Conservation (phyloP, 30 jellyfish, hydroid and myxozoan species). For the Aurelia sp. region DNA sequence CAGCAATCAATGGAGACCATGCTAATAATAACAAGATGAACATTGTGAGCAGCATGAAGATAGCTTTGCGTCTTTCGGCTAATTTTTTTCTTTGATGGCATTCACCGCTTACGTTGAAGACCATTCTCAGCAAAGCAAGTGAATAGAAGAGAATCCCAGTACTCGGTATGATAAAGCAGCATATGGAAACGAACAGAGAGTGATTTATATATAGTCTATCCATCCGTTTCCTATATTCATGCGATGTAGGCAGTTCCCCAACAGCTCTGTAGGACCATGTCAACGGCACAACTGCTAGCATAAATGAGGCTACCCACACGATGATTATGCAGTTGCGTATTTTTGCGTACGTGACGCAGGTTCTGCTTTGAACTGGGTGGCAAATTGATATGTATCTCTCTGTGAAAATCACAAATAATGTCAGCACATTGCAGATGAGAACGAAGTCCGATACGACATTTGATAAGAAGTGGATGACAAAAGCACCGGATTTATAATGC, state of each 20-base stretch:
- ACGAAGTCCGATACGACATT: slow-evolving; percentile 34
- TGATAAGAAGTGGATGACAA: slow-evolving; percentile 18
- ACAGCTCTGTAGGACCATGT: slow-evolving; percentile 32
- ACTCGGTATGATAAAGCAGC: slow-evolving; percentile 50
- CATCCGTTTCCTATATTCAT: not conserved
- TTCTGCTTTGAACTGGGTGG: slow-evolving; percentile 28
- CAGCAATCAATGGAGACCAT: slow-evolving; percentile 52
- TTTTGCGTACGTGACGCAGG: slow-evolving; percentile 3
- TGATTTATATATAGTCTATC: not conserved
- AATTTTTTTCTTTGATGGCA: slow-evolving; percentile 14
- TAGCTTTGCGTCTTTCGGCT: slow-evolving; percentile 47
- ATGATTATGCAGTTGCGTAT: slow-evolving; percentile 4
- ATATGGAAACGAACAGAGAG: slow-evolving; percentile 28
- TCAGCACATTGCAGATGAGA: slow-evolving; percentile 35
- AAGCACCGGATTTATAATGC: not conserved
- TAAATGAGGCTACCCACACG: slow-evolving; percentile 22
- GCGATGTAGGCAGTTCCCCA: not conserved
- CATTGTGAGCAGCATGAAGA: slow-evolving; percentile 44
- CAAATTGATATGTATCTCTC: slow-evolving; percentile 48
- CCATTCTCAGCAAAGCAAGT: slow-evolving; percentile 32
- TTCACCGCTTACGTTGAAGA: slow-evolving; percentile 18
- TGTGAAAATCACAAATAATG: slow-evolving; percentile 28
- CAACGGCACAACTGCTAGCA: slow-evolving; percentile 23
- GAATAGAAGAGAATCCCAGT: slow-evolving; percentile 18
- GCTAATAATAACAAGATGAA: slow-evolving; percentile 25